Conservation (phyloP, 2,888 invertebrate genomes). For the Macrosoma leucophasiata region DNA sequence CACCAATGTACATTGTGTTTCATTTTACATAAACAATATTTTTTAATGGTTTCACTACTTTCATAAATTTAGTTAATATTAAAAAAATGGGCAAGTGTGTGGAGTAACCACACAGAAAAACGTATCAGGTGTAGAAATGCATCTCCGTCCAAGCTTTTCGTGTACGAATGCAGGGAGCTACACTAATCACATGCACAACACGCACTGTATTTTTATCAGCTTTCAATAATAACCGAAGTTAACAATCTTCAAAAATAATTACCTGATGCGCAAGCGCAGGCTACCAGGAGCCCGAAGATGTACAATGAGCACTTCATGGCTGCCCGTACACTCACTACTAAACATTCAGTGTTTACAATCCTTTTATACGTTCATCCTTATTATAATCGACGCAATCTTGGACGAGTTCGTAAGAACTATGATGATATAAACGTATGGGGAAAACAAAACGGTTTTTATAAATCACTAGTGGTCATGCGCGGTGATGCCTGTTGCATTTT, state of each 20-base stretch:
- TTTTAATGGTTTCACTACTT: no score
- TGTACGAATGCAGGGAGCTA: no score
- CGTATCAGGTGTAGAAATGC: no score
- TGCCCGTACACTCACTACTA: conserved; percentile 30
- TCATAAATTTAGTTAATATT: no score
- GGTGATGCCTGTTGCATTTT: no score
- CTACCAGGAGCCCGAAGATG: conserved; percentile 30
- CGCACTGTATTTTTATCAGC: neutral
- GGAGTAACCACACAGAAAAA: no score
- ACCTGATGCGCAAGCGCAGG: conserved; percentile 32
- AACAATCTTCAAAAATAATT: conserved; percentile 7
- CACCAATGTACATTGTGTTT: no score
- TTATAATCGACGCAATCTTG: conserved; percentile 42
- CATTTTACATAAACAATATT: no score
- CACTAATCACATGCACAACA: no score
- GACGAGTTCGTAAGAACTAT: conserved; percentile 42
- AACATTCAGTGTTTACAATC: conserved; percentile 31
- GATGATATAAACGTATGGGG: conserved; percentile 39
- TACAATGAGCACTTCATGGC: conserved; percentile 45
- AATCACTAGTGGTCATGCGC: no score
- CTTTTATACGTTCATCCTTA: conserved; percentile 53
- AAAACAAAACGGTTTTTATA: conserved; percentile 31
- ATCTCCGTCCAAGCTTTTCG: no score
- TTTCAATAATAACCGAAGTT: neutral
- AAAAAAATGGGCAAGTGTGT: no score